A percentile compares a stretch with the other conserved stretches of the same genome.
Evolutionary conservation across 2,113 vertebrate genomes (phyloP).

Genomic region (Acrocephalus arundinaceus): DNA sequence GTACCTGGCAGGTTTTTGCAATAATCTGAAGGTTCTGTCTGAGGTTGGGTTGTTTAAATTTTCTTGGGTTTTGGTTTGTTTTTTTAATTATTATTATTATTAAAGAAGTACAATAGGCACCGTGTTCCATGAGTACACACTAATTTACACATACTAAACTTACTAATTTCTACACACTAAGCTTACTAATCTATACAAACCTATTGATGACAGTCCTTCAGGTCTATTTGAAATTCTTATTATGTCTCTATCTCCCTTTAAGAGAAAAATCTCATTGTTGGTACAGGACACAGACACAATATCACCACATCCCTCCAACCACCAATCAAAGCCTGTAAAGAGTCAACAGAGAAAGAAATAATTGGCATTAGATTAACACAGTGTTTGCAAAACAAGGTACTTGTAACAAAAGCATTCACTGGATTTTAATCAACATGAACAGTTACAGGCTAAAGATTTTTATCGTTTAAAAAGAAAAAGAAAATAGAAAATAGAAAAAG

Average conservation of each 20-base stretch:
- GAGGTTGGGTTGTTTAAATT: background rate
- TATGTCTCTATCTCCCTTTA: conserved; percentile 93
- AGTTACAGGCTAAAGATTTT: background rate
- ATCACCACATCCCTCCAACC: conserved; percentile 92
- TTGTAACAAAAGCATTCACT: background rate
- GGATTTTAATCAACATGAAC: background rate
- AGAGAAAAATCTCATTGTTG: conserved; percentile 93
- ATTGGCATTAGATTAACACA: background rate
- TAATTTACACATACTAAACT: background rate
- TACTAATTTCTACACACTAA: background rate
- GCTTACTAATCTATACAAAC: conserved; percentile 68
- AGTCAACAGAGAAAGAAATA: conserved; percentile 18
- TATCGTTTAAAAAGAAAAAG: background rate
- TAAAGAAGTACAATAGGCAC: background rate
- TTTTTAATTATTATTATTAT: background rate
- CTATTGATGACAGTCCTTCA: conserved; percentile 82
- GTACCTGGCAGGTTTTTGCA: background rate
- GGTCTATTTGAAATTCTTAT: conserved; percentile 90
- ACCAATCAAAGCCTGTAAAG: conserved; percentile 84
- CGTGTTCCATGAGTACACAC: background rate
- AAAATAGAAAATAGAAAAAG: background rate
- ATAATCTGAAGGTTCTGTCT: background rate
- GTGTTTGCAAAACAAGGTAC: background rate
- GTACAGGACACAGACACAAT: conserved; percentile 95
- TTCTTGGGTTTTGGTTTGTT: background rate